Evolutionary conservation across 2,797 vertebrate genomes (phyloP).

Genomic region (Gephyroberyx darwinii): DNA sequence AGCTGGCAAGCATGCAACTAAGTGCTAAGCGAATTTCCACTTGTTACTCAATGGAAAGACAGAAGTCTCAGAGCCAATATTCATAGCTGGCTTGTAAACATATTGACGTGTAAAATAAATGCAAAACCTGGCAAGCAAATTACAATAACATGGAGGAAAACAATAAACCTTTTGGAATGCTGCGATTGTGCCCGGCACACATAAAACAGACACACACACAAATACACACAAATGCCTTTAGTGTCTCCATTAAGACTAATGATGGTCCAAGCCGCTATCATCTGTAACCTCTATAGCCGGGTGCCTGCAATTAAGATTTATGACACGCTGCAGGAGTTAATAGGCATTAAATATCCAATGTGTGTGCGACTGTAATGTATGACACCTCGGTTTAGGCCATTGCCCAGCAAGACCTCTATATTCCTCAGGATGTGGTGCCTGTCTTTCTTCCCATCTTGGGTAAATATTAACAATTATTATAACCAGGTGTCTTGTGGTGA

Average conservation of each 20-base stretch:
- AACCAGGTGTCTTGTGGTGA: conserved; percentile 18
- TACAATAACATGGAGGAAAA: too few relatives aligned
- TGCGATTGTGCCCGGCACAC: not conserved
- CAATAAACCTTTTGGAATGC: not conserved
- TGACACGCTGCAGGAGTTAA: conserved; percentile 52
- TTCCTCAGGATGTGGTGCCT: conserved; percentile 20
- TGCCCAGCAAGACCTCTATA: conserved; percentile 17
- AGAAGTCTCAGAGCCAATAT: too few relatives aligned
- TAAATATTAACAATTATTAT: conserved; percentile 54
- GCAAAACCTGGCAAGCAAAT: too few relatives aligned
- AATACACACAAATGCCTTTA: conserved; percentile 24
- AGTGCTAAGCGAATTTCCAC: too few relatives aligned
- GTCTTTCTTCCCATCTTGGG: conserved; percentile 19
- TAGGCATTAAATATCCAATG: conserved; percentile 59
- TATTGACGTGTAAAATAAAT: too few relatives aligned
- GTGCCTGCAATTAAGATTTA: conserved; percentile 59
- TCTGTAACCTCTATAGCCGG: conserved; percentile 48
- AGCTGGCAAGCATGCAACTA: too few relatives aligned
- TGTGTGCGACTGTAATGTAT: conserved; percentile 51
- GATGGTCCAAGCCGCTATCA: conserved; percentile 39
- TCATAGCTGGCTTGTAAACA: too few relatives aligned
- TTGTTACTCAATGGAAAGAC: too few relatives aligned
- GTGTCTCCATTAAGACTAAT: conserved; percentile 61
- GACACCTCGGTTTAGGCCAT: conserved; percentile 23
- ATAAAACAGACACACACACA: not conserved